Conservation (phyloP, 2,113 vertebrate genomes). For the Limanda limanda region DNA sequence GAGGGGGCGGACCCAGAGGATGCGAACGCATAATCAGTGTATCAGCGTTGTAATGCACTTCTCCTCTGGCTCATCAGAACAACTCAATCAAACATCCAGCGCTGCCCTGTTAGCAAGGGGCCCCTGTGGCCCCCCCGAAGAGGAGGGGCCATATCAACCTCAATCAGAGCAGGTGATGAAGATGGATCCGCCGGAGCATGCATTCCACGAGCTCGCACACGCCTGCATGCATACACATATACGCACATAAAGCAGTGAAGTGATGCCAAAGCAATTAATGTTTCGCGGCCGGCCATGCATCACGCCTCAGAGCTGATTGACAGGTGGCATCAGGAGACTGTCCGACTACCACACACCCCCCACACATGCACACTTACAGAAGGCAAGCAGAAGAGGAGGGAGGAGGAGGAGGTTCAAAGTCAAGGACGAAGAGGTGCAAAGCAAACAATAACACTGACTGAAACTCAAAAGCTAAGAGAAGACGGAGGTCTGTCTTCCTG, state of each 20-base stretch:
- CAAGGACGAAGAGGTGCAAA: conserved; percentile 57
- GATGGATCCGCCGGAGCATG: conserved; percentile 60
- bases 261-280: conserved; percentile 75
- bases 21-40: conserved; percentile 73
- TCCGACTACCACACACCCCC: conserved; percentile 10
- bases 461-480: conserved; percentile 1
- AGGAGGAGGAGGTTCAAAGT: conserved; percentile 34
- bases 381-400: not conserved
- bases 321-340: conserved; percentile 68
- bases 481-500: conserved; percentile 4
- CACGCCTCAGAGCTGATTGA: conserved; percentile 69
- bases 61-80: conserved; percentile 71
- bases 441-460: conserved; percentile 5
- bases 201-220: not conserved
- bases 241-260: conserved; percentile 18
- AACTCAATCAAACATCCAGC: conserved; percentile 77
- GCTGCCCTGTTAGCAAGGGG: conserved; percentile 59
- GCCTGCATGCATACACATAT: conserved; percentile 1
- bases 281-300: conserved; percentile 51
- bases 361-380: not conserved
- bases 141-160: conserved; percentile 73
- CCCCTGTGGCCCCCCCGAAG: conserved; percentile 41
- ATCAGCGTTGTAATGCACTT: conserved; percentile 73
- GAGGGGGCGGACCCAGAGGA: conserved; percentile 47
- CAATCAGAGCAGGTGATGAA: conserved; percentile 76